These are phyloP conservation scores for Panzeria rudis DNA, from an alignment of 2,888 invertebrate genomes.

Conservation along the genomic window DNA sequence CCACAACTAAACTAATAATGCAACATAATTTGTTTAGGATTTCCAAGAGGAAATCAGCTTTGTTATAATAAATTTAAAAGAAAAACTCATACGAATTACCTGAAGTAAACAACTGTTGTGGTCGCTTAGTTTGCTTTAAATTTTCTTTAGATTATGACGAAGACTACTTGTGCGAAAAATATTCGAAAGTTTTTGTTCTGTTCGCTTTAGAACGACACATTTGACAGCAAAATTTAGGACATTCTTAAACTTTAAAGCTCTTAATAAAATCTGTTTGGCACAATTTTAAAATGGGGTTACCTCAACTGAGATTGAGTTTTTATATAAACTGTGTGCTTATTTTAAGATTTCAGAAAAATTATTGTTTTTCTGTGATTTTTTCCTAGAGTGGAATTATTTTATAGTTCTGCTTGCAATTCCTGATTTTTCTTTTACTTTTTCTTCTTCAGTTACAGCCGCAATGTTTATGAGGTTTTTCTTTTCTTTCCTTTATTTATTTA, in stretches of 20 bases:
- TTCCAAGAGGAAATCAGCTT: conserved; percentile 9
- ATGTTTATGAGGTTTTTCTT: conserved; percentile 43
- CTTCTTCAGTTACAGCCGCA: conserved; percentile 1
- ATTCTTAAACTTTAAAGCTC: conserved; percentile 60
- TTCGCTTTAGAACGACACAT: conserved; percentile 63
- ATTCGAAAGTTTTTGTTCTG: conserved; percentile 18
- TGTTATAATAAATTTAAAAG: conserved; percentile 11
- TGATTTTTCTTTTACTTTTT: conserved; percentile 55
- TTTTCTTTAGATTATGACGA: conserved; percentile 41
- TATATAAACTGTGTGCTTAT: conserved; percentile 13
- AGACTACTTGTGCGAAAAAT: conserved; percentile 16
- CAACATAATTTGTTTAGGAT: conserved; percentile 57
- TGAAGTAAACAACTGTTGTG: background rate
- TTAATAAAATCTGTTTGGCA: conserved; percentile 76
- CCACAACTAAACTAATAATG: conserved; percentile 59
- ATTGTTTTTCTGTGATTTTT: conserved; percentile 47
- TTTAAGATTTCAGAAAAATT: conserved; percentile 50
- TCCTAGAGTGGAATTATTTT: conserved; percentile 44
- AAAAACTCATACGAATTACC: conserved; percentile 28
- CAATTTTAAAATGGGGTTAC: conserved; percentile 80
- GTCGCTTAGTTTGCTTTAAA: conserved; percentile 18
- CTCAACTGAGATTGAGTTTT: conserved; percentile 55
- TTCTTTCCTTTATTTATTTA: conserved; percentile 7
- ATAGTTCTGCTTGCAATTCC: conserved; percentile 59
- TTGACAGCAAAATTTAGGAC: conserved; percentile 74